Percentiles rank a stretch among this genome's conserved stretches.
Evolutionary conservation across 1,140 invertebrate species (phyloP).

Genomic region (Eupristina koningsbergeri): DNA sequence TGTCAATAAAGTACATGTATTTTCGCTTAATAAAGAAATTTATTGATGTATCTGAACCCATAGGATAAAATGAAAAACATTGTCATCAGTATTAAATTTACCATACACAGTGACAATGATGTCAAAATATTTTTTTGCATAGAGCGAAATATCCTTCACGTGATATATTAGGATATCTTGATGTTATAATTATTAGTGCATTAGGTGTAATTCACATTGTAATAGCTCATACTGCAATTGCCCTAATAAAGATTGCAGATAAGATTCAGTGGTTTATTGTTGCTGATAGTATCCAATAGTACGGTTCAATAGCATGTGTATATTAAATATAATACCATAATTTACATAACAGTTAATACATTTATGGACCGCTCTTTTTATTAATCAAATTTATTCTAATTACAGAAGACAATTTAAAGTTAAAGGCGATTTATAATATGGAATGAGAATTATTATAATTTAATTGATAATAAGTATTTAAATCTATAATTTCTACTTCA

Average conservation of each 20-base stretch:
- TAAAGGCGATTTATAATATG: too few species aligned
- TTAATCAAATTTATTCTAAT: too few species aligned
- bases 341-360: background rate
- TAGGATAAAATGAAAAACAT: background rate
- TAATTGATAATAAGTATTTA: too few species aligned
- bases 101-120: background rate
- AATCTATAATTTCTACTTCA: too few species aligned
- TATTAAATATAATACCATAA: background rate
- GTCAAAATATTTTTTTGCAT: constrained; percentile 35
- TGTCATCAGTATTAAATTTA: background rate
- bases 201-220: background rate
- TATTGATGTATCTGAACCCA: background rate
- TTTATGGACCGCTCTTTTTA: too few species aligned
- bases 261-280: constrained; percentile 12
- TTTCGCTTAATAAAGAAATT: too few species aligned
- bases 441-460: too few species aligned
- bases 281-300: background rate
- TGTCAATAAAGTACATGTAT: too few species aligned
- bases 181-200: background rate
- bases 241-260: background rate
- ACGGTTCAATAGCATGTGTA: background rate
- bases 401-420: too few species aligned
- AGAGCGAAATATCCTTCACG: constrained; percentile 10
- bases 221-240: constrained; percentile 38
- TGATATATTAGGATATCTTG: constrained; percentile 30